These are phyloP conservation scores for Formica aserva DNA, from an alignment of 2,888 invertebrate species.

Conservation along the genomic window DNA sequence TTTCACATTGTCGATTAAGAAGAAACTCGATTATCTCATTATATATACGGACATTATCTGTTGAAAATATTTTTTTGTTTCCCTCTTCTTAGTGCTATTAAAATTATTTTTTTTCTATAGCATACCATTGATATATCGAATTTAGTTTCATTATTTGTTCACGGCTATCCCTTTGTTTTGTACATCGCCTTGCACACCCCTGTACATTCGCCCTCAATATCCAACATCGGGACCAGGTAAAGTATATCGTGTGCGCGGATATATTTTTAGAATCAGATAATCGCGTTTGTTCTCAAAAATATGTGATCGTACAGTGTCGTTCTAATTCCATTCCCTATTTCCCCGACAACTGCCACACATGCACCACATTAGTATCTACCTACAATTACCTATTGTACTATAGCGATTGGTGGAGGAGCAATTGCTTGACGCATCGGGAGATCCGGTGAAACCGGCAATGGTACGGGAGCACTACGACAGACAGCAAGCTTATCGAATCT, in stretches of 20 bases:
- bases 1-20: not conserved
- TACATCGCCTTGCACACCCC: slow-evolving; percentile 3
- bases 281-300: slow-evolving; percentile 23
- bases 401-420: slow-evolving; percentile 76
- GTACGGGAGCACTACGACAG: slow-evolving; percentile 68
- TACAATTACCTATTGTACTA: slow-evolving; percentile 73
- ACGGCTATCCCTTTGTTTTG: not conserved
- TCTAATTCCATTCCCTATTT: slow-evolving; percentile 27
- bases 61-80: not conserved
- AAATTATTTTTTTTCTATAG: not conserved
- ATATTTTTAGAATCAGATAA: slow-evolving; percentile 20
- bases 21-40: not conserved
- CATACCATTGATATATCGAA: not conserved
- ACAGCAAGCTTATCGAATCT: slow-evolving; percentile 74
- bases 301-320: not conserved
- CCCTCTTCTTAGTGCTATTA: not conserved
- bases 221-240: not conserved
- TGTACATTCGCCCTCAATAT: not conserved
- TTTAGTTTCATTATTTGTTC: not conserved
- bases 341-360: slow-evolving; percentile 32
- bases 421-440: slow-evolving; percentile 70
- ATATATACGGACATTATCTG: not conserved
- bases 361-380: slow-evolving; percentile 52
- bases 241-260: slow-evolving; percentile 26
- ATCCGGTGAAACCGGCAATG: slow-evolving; percentile 66